These are phyloP conservation scores for Pachydiplax longipennis DNA, from an alignment of 2,888 invertebrate genomes.

Conservation along the genomic window DNA sequence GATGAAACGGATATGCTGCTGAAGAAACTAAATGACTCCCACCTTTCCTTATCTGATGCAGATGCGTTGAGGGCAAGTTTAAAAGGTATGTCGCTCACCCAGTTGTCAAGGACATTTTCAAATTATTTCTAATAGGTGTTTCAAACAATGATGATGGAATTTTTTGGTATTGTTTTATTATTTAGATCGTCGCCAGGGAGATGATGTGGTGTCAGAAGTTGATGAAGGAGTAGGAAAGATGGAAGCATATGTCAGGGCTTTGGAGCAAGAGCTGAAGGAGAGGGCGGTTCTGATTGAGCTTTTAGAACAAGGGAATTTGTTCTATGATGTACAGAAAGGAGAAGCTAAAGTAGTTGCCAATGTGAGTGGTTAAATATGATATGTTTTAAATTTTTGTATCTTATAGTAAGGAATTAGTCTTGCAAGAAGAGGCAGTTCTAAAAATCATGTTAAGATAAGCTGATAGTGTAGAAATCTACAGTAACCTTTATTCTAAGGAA, in stretches of 20 bases:
- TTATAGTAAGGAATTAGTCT: background rate
- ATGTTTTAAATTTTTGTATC: background rate
- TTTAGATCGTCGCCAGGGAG: slow-evolving; percentile 81
- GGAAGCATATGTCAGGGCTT: slow-evolving; percentile 79
- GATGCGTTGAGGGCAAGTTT: slow-evolving; percentile 79
- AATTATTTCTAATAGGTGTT: background rate
- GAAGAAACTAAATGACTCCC: slow-evolving; percentile 71
- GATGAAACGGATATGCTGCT: slow-evolving; percentile 76
- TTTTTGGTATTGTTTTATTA: background rate
- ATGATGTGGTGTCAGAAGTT: slow-evolving; percentile 86
- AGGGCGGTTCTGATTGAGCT: slow-evolving; percentile 79
- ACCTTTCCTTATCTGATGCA: slow-evolving; percentile 75
- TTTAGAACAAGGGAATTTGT: slow-evolving; percentile 81
- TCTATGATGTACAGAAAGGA: slow-evolving; percentile 87
- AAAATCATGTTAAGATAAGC: background rate
- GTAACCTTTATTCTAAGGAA: background rate
- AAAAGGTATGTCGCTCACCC: slow-evolving; percentile 68
- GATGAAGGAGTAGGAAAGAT: slow-evolving; percentile 82
- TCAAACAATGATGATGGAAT: too few species aligned
- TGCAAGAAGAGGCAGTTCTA: background rate
- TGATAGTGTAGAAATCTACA: background rate
- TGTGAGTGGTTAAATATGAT: slow-evolving; percentile 69
- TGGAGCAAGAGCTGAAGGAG: slow-evolving; percentile 84
- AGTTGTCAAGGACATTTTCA: background rate
- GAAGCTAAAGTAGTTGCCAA: slow-evolving; percentile 96